Conservation (phyloP, 2,113 vertebrate genomes). For the Cynoglossus semilaevis region DNA sequence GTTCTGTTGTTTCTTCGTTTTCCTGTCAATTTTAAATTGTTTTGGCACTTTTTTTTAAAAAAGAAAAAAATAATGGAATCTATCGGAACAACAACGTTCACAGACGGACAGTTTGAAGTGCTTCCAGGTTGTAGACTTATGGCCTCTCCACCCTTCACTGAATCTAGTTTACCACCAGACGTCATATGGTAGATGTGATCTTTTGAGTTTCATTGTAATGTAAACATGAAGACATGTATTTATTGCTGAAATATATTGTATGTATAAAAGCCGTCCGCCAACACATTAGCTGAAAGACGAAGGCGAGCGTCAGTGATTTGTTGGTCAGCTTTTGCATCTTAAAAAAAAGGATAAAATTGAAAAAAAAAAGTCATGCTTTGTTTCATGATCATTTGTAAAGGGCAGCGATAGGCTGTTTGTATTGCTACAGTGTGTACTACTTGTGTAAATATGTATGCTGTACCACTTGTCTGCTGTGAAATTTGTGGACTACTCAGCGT, state of each 20-base stretch:
- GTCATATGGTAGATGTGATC: constrained; percentile 65
- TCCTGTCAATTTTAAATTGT: constrained; percentile 48
- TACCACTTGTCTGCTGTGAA: constrained; percentile 74
- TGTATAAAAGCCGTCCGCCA: constrained; percentile 73
- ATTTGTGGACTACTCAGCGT: constrained; percentile 72
- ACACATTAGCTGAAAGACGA: constrained; percentile 58
- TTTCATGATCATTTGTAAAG: constrained; percentile 69
- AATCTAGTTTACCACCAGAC: constrained; percentile 22
- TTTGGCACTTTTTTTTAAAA: constrained; percentile 72
- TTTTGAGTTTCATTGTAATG: constrained; percentile 58
- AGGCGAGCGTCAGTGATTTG: constrained; percentile 46
- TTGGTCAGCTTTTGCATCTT: constrained; percentile 71
- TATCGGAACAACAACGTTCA: constrained; percentile 53
- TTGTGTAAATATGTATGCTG: constrained; percentile 75
- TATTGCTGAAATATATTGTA: constrained; percentile 68
- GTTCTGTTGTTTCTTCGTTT: constrained; percentile 64
- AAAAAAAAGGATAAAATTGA: constrained; percentile 34
- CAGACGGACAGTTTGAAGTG: constrained; percentile 58
- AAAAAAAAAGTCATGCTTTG: constrained; percentile 50
- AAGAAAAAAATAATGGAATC: constrained; percentile 41
- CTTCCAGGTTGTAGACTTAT: constrained; percentile 69
- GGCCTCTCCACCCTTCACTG: constrained; percentile 17
- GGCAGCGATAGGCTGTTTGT: constrained; percentile 68
- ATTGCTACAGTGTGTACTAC: constrained; percentile 63
- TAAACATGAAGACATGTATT: constrained; percentile 66